Evolutionary conservation across 2,888 invertebrate species (phyloP).

Genomic region (Callyntrura guangdongensis): DNA sequence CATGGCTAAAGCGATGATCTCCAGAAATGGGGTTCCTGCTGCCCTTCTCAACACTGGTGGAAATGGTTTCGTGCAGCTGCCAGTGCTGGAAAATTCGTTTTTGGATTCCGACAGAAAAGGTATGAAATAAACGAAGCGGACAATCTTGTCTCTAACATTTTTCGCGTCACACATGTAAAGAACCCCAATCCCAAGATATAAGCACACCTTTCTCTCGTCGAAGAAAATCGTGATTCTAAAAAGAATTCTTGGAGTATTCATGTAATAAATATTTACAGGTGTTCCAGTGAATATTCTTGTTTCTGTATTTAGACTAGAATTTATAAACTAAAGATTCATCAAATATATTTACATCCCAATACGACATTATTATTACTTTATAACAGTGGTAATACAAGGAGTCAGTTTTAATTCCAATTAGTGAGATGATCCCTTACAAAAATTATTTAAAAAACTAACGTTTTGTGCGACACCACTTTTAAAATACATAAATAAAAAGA

Average conservation of each 20-base stretch:
- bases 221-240: constrained; percentile 69
- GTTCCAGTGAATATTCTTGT: too few species aligned
- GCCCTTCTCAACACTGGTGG: constrained; percentile 24
- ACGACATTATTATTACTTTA: too few species aligned
- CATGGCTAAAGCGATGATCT: constrained; percentile 27
- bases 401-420: too few species aligned
- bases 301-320: too few species aligned
- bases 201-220: constrained; percentile 63
- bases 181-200: background rate
- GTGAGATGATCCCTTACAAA: too few species aligned
- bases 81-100: constrained; percentile 54
- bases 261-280: too few species aligned
- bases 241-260: background rate
- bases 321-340: too few species aligned
- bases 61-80: constrained; percentile 61
- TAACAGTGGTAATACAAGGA: too few species aligned
- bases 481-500: background rate
- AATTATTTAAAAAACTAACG: too few species aligned
- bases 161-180: background rate
- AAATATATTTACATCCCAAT: too few species aligned
- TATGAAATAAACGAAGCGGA: constrained; percentile 65
- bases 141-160: background rate
- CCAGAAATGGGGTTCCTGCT: constrained; percentile 45
- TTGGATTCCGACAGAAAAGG: constrained; percentile 59
- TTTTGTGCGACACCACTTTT: background rate